Evolutionary conservation across 2,797 vertebrate genomes (phyloP).

Genomic region (Anisognathus igniventris): DNA sequence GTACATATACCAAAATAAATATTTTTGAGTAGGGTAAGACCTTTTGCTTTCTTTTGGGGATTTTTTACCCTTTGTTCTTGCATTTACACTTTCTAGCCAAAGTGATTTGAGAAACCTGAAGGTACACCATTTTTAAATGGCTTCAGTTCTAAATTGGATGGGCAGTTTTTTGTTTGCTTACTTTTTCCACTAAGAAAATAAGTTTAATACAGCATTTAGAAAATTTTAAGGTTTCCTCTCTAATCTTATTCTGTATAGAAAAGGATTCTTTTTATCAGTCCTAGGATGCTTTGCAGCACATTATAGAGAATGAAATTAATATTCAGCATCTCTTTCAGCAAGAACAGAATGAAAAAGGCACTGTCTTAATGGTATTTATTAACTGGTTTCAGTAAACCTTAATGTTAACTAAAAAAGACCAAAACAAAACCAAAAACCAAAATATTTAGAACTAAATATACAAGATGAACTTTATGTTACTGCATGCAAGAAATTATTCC

Average conservation of each 20-base stretch:
- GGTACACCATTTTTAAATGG: not conserved
- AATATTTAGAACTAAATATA: not conserved
- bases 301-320: not conserved
- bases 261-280: not conserved
- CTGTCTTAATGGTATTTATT: not conserved
- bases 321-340: not conserved
- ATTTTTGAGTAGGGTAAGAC: fast-evolving
- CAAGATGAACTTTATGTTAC: not conserved
- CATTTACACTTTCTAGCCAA: not conserved
- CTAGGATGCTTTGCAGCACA: not conserved
- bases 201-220: not conserved
- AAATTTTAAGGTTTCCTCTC: not conserved
- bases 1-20: not conserved
- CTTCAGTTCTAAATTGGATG: not conserved
- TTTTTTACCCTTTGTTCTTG: not conserved
- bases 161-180: fast-evolving
- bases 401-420: not conserved
- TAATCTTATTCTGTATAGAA: not conserved
- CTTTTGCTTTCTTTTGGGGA: not conserved
- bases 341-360: not conserved
- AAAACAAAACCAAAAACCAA: not conserved
- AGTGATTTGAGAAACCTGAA: not conserved
- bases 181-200: not conserved
- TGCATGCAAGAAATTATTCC: not conserved
- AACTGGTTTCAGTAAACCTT: not conserved